These are phyloP conservation scores for Netta rufina DNA, from an alignment of 2,797 vertebrate species.

Conservation along the genomic window DNA sequence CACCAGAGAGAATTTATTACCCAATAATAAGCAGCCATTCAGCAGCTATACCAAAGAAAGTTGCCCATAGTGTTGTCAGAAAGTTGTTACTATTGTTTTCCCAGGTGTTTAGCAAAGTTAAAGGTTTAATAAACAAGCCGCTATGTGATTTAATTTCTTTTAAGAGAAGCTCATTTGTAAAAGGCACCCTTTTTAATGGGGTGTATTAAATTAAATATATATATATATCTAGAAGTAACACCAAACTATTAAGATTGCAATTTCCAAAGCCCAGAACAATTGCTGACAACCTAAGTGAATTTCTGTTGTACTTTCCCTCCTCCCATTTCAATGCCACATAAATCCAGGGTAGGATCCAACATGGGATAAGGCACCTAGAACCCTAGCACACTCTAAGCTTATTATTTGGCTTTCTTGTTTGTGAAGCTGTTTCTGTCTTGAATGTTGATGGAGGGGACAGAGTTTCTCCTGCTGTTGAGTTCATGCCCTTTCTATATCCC, in stretches of 20 bases:
- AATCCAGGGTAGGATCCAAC: not conserved
- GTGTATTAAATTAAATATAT: not conserved
- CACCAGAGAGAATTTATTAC: slow-evolving; percentile 15
- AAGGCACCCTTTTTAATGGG: not conserved
- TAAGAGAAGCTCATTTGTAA: not conserved
- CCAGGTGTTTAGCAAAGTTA: slow-evolving; percentile 26
- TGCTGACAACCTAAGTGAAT: not conserved
- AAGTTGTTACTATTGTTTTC: not conserved
- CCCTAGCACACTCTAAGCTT: accelerated
- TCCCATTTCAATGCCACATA: not conserved
- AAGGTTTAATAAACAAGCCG: slow-evolving; percentile 17
- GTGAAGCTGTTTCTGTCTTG: not conserved
- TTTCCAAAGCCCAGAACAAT: not conserved
- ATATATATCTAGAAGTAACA: not conserved
- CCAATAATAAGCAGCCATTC: not conserved
- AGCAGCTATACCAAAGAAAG: not conserved
- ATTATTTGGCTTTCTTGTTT: not conserved
- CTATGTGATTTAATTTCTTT: slow-evolving; percentile 11
- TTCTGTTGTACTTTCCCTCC: not conserved
- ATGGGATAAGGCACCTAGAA: not conserved
- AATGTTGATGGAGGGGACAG: not conserved
- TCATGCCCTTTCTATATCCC: not conserved
- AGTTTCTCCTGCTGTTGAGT: not conserved
- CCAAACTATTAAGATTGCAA: not conserved
- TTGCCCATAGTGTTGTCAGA: not conserved